Percentiles rank a stretch among this genome's conserved stretches.
Conservation (phyloP, 2,888 invertebrate species). For the Coelopa pilipes region DNA sequence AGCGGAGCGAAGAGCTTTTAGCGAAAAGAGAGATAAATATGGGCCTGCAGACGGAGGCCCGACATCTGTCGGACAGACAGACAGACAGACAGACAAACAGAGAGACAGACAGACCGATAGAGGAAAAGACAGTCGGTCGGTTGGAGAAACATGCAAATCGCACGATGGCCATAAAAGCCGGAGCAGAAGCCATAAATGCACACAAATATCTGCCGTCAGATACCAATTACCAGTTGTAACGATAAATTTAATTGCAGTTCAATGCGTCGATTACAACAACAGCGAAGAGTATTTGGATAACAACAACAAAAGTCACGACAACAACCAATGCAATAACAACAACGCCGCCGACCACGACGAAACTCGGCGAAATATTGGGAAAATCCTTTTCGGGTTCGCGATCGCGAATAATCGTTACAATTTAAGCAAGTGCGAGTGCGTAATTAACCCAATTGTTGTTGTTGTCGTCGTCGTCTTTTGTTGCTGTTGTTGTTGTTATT, state of each 20-base stretch:
- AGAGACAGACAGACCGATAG: not conserved
- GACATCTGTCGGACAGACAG: too few relatives aligned
- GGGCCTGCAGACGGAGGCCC: too few relatives aligned
- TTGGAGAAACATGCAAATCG: not conserved
- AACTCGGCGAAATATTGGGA: not conserved
- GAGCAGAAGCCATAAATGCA: not conserved
- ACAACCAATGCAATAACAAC: too few relatives aligned
- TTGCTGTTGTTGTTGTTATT: not conserved
- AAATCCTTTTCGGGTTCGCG: conserved; percentile 21
- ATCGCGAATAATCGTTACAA: conserved; percentile 11
- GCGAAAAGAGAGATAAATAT: too few relatives aligned
- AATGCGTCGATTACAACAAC: too few relatives aligned
- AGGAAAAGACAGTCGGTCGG: too few relatives aligned
- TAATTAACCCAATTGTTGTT: conserved; percentile 10
- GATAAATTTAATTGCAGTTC: not conserved
- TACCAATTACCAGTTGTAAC: conserved; percentile 21
- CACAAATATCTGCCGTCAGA: conserved; percentile 2
- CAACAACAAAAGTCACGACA: too few relatives aligned
- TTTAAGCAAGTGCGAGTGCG: not conserved
- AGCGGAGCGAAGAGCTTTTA: too few relatives aligned
- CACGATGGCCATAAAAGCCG: not conserved
- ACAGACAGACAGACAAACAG: not conserved
- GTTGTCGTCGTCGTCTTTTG: not conserved
- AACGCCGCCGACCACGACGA: too few relatives aligned
- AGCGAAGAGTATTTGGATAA: too few relatives aligned